These are phyloP conservation scores for Chymomyza costata DNA, from an alignment of 1,140 invertebrate genomes.

Conservation along the genomic window DNA sequence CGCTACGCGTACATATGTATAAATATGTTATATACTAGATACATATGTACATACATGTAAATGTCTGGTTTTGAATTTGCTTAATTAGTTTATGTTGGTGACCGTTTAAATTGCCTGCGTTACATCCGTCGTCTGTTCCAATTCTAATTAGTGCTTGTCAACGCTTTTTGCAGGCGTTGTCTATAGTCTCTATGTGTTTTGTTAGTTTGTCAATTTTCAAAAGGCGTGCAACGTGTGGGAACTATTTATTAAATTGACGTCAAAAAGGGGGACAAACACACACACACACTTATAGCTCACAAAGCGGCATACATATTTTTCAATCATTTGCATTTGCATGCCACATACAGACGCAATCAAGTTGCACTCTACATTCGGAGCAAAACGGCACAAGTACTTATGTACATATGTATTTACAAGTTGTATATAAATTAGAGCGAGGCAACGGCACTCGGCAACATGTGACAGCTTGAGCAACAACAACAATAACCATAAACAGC, in stretches of 20 bases:
- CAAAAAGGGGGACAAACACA: constrained; percentile 37
- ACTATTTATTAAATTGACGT: constrained; percentile 60
- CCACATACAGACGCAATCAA: constrained; percentile 22
- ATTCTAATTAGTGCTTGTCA: constrained; percentile 44
- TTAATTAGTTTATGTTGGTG: constrained; percentile 37
- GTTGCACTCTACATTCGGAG: constrained; percentile 35
- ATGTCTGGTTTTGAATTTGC: constrained; percentile 7
- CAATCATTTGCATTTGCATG: constrained; percentile 61
- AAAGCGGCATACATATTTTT: too few relatives aligned
- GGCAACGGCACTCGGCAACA: constrained; percentile 60
- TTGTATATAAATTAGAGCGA: constrained; percentile 55
- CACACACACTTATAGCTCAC: constrained; percentile 8
- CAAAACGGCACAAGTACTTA: constrained; percentile 48
- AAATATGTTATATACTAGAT: constrained; percentile 1
- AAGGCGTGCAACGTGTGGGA: constrained; percentile 50
- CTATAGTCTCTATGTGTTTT: too few relatives aligned
- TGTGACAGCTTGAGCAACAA: constrained; percentile 20
- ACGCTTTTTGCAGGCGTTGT: too few relatives aligned
- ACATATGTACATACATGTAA: constrained; percentile 2
- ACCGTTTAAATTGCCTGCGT: constrained; percentile 5
- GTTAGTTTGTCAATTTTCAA: constrained; percentile 26
- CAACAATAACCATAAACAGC: constrained; percentile 20
- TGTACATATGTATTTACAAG: too few relatives aligned
- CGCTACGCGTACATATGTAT: too few relatives aligned
- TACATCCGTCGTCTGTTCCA: constrained; percentile 21